Evolutionary conservation across 1,140 invertebrate genomes (phyloP).

Genomic region (Drosophila seguyi): DNA sequence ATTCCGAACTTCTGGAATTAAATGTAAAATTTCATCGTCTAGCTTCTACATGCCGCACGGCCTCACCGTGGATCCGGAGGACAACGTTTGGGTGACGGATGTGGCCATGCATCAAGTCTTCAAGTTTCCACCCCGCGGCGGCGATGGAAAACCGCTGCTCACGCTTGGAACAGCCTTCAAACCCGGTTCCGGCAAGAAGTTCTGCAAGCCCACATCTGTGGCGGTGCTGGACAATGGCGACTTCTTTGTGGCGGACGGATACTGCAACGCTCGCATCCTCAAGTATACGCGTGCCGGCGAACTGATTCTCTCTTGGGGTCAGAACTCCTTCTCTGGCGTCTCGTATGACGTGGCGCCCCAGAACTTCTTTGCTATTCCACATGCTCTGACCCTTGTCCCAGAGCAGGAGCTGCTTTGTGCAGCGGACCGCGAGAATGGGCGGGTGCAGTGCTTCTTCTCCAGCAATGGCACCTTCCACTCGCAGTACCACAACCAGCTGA

Average conservation of each 20-base stretch:
- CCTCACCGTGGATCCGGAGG: conserved; percentile 92
- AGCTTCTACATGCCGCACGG: conserved; percentile 98
- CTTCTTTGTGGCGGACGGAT: conserved; percentile 97
- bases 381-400: conserved; percentile 92
- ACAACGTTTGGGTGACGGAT: conserved; percentile 97
- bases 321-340: conserved; percentile 83
- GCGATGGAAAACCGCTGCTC: conserved; percentile 82
- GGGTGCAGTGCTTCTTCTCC: conserved; percentile 91
- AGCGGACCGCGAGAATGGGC: conserved; percentile 96
- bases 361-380: conserved; percentile 91
- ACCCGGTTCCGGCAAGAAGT: conserved; percentile 93
- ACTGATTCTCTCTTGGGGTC: conserved; percentile 89
- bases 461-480: conserved; percentile 88
- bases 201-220: conserved; percentile 97
- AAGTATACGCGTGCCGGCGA: conserved; percentile 92
- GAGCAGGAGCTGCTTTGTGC: conserved; percentile 92
- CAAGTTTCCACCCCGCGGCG: conserved; percentile 88
- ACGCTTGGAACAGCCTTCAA: conserved; percentile 88
- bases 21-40: conserved; percentile 46
- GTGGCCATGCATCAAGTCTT: conserved; percentile 96
- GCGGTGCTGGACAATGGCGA: conserved; percentile 93
- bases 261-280: conserved; percentile 96
- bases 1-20: not conserved
- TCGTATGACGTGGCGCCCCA: conserved; percentile 83
- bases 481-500: conserved; percentile 87